A percentile compares a stretch with the other conserved stretches of the same genome.
phyloP scores from a whole-genome alignment of 2,113 vertebrate genomes.

The Vanacampus margaritifer region DNA sequence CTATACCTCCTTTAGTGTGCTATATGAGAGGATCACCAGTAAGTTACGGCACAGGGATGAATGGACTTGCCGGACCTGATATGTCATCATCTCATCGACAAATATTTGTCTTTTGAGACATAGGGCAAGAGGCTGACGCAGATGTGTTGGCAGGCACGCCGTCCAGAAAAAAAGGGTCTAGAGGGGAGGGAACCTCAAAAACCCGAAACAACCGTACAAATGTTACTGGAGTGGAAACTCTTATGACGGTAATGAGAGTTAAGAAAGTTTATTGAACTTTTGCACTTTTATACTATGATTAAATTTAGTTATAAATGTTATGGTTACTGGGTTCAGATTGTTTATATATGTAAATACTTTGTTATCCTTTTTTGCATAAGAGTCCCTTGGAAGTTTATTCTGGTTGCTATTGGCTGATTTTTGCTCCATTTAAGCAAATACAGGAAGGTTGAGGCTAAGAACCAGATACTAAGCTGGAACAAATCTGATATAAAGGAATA shows the following conservation, averaged over 20 bases:
- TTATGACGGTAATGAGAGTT: background rate
- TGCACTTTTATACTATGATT: background rate
- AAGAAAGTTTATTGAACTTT: background rate
- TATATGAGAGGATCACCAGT: background rate
- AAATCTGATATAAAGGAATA: too few species aligned
- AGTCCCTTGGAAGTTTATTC: too few species aligned
- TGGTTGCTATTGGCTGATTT: background rate
- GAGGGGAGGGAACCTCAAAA: background rate
- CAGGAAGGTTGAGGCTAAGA: too few species aligned
- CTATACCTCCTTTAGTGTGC: background rate
- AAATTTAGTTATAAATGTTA: background rate
- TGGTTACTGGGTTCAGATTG: background rate
- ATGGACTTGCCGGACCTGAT: slow-evolving; percentile 25
- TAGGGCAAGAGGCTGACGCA: slow-evolving; percentile 14
- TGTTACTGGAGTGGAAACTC: background rate
- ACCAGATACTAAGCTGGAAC: too few species aligned
- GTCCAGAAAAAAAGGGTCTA: slow-evolving; percentile 13
- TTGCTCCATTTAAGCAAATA: background rate
- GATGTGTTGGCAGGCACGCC: slow-evolving; percentile 37
- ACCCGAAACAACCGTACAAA: background rate
- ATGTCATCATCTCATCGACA: slow-evolving; percentile 38
- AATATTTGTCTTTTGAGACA: slow-evolving; percentile 65
- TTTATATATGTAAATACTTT: too few species aligned
- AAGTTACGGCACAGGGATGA: slow-evolving; percentile 1
- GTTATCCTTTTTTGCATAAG: too few species aligned